Evolutionary conservation across 2,888 invertebrate species (phyloP).

Genomic region (Aplocera efformata): DNA sequence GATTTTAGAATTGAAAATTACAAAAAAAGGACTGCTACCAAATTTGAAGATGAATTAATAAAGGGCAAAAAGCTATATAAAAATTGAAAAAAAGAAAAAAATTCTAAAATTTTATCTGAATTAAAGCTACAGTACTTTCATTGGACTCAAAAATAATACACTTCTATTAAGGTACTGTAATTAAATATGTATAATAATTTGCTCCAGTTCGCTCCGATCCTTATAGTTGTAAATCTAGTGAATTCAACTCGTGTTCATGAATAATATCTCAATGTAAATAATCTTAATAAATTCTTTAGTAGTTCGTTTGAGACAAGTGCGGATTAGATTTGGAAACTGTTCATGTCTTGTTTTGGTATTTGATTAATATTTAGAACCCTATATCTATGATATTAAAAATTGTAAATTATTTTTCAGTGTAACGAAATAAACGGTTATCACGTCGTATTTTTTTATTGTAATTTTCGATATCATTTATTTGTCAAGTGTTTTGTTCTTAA

Average conservation of each 20-base stretch:
- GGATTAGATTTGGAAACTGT: slow-evolving; percentile 7
- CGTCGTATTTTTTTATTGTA: slow-evolving; percentile 38
- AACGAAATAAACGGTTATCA: slow-evolving; percentile 46
- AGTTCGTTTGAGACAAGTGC: slow-evolving; percentile 27
- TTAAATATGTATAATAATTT: slow-evolving; percentile 57
- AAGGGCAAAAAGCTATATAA: too few species aligned
- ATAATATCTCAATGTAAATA: slow-evolving; percentile 42
- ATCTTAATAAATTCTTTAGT: slow-evolving; percentile 34
- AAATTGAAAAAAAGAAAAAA: too few species aligned
- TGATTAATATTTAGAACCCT: slow-evolving; percentile 19
- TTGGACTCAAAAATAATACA: too few species aligned
- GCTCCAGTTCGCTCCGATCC: slow-evolving; percentile 53
- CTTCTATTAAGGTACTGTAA: too few species aligned
- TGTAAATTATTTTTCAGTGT: slow-evolving; percentile 52
- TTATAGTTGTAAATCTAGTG: slow-evolving; percentile 44
- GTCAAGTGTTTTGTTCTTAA: too few species aligned
- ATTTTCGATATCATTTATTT: slow-evolving; percentile 23
- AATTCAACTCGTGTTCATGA: slow-evolving; percentile 57
- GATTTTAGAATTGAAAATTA: too few species aligned
- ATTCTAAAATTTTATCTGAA: too few species aligned
- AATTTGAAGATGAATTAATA: background rate
- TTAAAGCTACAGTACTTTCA: too few species aligned
- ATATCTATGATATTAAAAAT: slow-evolving; percentile 31
- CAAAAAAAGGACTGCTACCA: too few species aligned
- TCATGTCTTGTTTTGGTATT: slow-evolving; percentile 12